Evolutionary conservation across 2,888 invertebrate species (phyloP), one percentile per base, ranked within the genome.

Genomic region (Magallana nippona): DNA sequence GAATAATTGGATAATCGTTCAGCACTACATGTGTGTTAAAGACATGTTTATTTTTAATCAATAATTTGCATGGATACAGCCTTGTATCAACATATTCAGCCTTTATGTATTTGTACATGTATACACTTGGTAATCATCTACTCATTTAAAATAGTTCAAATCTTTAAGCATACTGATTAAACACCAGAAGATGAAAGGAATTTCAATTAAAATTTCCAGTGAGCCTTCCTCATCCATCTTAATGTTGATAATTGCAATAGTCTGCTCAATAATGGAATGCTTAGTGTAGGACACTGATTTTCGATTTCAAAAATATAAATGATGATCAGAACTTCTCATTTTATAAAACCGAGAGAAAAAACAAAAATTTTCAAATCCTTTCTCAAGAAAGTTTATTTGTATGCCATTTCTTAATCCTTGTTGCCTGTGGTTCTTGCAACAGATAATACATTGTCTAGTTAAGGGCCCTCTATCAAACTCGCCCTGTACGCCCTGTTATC

Each of bases 371-470:
- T n/a, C 60, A n/a, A n/a, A 60, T n/a, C 10, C 32, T 71, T 32
- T 71, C 71, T 71, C 15, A 32, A 22, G 71, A 13, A 27, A 71
- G 2, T 13, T 13, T 15, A 27, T 71, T 22, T 71, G 71, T 27
- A 71, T 27, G 27, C 71, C 71, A 22, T 71, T 71, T 27, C 22
- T 44, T 71, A 32, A 71, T 71, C 27, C 71, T 15, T 13, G 2
- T 13, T 15, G 27, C 27, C 71, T 71, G 71, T 19, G 27, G 71
- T 27, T 71, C 32, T 71, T 71, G 71, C 71, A 71, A 71, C 71
- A 71, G 27, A 27, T 71, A 71, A 71, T 32, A 71, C 71, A 71
- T 71, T 71, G 71, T 71, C 15, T 71, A 27, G 71, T 71, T 32
- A 71, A 71, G 71, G 19, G 27, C 17, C 15, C 71, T 71, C 27